phyloP scores from a whole-genome alignment of 2,797 vertebrate species.

The Selene dorsalis region DNA sequence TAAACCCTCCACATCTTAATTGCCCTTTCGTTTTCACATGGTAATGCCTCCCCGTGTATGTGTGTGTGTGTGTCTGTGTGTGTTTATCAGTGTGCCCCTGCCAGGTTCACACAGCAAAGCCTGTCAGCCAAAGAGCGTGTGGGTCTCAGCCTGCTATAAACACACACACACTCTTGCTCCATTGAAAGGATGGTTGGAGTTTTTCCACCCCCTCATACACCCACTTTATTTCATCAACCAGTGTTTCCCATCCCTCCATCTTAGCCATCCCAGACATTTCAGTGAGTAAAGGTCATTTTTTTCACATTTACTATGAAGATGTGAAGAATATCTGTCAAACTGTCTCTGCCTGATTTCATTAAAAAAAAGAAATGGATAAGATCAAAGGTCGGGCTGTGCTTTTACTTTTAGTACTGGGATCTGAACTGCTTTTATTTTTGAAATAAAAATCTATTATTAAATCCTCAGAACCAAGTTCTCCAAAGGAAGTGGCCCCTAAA shows the following conservation, averaged over 20 bases:
- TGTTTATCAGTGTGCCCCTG: constrained; percentile 55
- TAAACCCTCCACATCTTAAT: constrained; percentile 80
- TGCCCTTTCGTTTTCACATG: constrained; percentile 81
- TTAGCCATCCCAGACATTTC: neutral
- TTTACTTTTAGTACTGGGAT: neutral
- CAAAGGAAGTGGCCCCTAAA: too few relatives aligned
- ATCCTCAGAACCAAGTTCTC: too few relatives aligned
- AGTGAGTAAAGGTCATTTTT: neutral
- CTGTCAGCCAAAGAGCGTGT: constrained; percentile 41
- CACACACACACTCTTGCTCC: constrained; percentile 32
- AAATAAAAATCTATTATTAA: neutral
- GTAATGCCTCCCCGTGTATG: constrained; percentile 59
- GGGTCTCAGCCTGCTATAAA: constrained; percentile 34
- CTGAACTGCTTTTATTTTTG: constrained; percentile 2
- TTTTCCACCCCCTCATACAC: constrained; percentile 47
- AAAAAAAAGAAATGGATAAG: neutral
- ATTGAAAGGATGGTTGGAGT: constrained; percentile 54
- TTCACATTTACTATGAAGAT: neutral
- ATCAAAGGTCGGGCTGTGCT: neutral
- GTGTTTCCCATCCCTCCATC: constrained; percentile 44
- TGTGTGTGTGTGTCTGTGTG: constrained; percentile 36
- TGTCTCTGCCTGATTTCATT: neutral
- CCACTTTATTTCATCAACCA: constrained; percentile 44
- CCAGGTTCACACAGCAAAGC: constrained; percentile 63
- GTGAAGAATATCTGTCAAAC: neutral